Base-by-base conservation (phyloP, 2,797 vertebrate species). In the Crax fasciolata region DNA sequence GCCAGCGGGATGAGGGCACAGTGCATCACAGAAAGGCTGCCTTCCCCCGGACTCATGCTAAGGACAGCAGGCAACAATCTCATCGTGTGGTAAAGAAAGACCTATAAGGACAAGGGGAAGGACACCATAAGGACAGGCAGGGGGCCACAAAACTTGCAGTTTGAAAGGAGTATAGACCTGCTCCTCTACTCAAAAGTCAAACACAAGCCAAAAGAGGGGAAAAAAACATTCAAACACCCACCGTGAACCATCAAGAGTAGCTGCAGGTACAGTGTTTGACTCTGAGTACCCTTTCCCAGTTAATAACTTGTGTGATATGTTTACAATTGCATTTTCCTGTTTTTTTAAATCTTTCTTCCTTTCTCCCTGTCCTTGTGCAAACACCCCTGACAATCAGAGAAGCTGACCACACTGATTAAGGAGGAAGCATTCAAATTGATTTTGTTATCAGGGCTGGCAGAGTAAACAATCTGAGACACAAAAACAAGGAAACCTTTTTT, bases 271-370 rank as follows among this genome's bases (percentile, higher is more conserved):
- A 25, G 76, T 51, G 52, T 27, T 79, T 90, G 88, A 88, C 89
- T 78, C 63, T 11, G 2, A 84, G 72, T 91, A 66, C 87, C 87
- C 91, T 95, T 74, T 93, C 30, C 23, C 55, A 70, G 51, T 84
- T 91, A 86, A 24, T 44, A 63, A 78, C 55, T 86, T 78, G 83
- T 57, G 74, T 1, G 11, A 90, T 84, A 82, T 43, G 63, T 63
- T 93, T 91, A 96, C 89, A 95, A 83, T 58, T 62, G 84, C 63
- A 93, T 87, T 95, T 96, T 96, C 95, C 95, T 96, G 94, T 95
- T 96, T 96, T 35, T 87, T 84, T 25, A 16, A 44, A 90, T 58
- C 57, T 90, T 81, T 96, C 90, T 96, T 95, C 95, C 94, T 96
- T 91, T 95, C 59, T 74, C 44, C 70, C 51, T 3, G 41, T 63